phyloP scores from a whole-genome alignment of 2,113 vertebrate genomes.

The Brevimyrus niger region DNA sequence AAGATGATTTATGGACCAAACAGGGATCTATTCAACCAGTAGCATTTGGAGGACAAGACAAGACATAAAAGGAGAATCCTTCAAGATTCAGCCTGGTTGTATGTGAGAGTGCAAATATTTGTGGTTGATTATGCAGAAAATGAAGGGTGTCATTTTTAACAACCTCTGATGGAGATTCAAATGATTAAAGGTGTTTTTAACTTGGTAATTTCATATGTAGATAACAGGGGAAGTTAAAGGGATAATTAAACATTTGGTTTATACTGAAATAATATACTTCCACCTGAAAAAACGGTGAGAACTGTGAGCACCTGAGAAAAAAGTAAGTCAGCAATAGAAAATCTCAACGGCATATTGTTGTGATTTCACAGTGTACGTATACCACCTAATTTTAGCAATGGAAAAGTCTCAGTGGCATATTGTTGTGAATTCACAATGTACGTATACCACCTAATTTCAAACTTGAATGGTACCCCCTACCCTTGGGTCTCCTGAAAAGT shows the following conservation, averaged over 20 bases:
- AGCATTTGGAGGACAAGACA: neutral
- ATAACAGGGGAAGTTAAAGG: neutral
- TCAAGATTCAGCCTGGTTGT: neutral
- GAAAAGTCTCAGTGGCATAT: conserved; percentile 12
- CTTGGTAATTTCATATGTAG: neutral
- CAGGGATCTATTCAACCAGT: neutral
- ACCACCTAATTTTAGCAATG: conserved; percentile 13
- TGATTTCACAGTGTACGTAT: conserved; percentile 28
- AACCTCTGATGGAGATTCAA: neutral
- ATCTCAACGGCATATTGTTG: conserved; percentile 11
- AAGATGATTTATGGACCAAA: neutral
- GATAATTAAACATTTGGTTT: neutral
- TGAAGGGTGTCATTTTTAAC: neutral
- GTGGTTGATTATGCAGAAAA: neutral
- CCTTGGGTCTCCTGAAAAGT: neutral
- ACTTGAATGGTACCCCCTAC: conserved; percentile 15
- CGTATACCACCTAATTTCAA: conserved; percentile 26
- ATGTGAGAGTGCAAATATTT: neutral
- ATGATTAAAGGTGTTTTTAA: neutral
- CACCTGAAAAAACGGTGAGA: neutral
- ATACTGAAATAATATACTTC: neutral
- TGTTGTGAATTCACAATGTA: conserved; percentile 24
- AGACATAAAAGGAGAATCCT: neutral
- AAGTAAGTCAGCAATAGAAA: neutral
- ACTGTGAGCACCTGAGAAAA: neutral